phyloP scores from a whole-genome alignment of 2,888 invertebrate genomes.

The Tromatobia lineatoria region DNA sequence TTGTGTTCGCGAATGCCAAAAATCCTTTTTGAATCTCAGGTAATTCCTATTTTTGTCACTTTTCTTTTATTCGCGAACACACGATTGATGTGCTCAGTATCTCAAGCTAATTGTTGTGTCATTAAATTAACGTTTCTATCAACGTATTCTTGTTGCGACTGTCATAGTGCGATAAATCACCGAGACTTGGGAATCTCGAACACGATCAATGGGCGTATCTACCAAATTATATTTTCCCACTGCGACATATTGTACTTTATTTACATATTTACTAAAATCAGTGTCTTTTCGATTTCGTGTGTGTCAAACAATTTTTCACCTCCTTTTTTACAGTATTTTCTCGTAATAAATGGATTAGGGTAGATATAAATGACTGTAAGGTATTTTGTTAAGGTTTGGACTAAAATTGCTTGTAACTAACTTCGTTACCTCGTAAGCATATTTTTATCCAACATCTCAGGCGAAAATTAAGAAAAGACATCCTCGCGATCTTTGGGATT shows the following conservation, averaged over 20 bases:
- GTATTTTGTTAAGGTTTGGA: too few species aligned
- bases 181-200: constrained; percentile 5
- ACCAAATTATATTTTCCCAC: constrained; percentile 24
- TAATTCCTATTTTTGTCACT: constrained; percentile 51
- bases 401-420: too few species aligned
- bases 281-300: neutral
- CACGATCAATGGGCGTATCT: neutral
- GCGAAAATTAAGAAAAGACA: too few species aligned
- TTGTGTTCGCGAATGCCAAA: constrained; percentile 11
- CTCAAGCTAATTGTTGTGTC: neutral
- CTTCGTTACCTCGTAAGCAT: too few species aligned
- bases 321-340: neutral
- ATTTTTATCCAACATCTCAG: too few species aligned
- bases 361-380: too few species aligned
- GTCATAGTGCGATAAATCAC: neutral
- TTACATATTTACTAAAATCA: constrained; percentile 9
- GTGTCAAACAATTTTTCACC: neutral
- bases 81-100: neutral
- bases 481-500: neutral
- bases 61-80: neutral
- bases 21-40: constrained; percentile 39
- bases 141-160: neutral
- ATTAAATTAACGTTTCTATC: constrained; percentile 5
- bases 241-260: constrained; percentile 3
- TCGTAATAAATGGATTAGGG: neutral